A percentile compares a stretch with the other conserved stretches of the same genome.
Conservation (phyloP, 92 coral and sea anemone species). For the Actinernus sp. region DNA sequence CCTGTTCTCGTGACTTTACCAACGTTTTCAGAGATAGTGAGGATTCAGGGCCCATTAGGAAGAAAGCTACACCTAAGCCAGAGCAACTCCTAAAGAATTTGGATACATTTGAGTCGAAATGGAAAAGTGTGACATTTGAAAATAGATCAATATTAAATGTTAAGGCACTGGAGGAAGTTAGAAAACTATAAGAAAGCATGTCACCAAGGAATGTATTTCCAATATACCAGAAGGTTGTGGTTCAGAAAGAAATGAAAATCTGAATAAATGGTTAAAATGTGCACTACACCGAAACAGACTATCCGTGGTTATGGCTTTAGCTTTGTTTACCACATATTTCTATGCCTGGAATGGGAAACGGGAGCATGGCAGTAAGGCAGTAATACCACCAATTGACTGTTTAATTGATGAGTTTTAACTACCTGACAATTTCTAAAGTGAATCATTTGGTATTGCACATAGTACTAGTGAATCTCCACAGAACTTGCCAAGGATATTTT, state of each 20-base stretch:
- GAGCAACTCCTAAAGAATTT: too few species aligned
- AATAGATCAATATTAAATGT: slow-evolving; percentile 2
- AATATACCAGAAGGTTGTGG: slow-evolving; percentile 16
- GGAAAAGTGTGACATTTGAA: slow-evolving; percentile 24
- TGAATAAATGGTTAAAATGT: slow-evolving; percentile 19
- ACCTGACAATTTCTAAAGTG: not conserved
- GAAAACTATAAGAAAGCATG: too few species aligned
- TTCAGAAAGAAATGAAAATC: slow-evolving; percentile 25
- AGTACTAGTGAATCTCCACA: too few species aligned
- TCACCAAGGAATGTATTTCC: too few species aligned
- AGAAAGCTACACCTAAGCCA: slow-evolving; percentile 10
- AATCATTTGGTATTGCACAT: slow-evolving; percentile 24
- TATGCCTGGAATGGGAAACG: slow-evolving; percentile 26
- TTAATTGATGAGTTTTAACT: slow-evolving; percentile 9
- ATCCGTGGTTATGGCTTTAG: too few species aligned
- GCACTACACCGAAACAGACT: too few species aligned
- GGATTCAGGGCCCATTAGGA: slow-evolving; percentile 21
- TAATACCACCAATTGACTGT: slow-evolving; percentile 25
- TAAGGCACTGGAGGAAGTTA: slow-evolving; percentile 9
- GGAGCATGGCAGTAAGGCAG: slow-evolving; percentile 7
- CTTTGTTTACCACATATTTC: too few species aligned
- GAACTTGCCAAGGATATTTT: too few species aligned
- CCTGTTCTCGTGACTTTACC: slow-evolving; percentile 19
- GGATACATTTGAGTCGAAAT: too few species aligned
- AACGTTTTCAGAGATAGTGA: slow-evolving; percentile 15